Conservation (phyloP, 2,113 vertebrate species). For the Corythornis cristatus region DNA sequence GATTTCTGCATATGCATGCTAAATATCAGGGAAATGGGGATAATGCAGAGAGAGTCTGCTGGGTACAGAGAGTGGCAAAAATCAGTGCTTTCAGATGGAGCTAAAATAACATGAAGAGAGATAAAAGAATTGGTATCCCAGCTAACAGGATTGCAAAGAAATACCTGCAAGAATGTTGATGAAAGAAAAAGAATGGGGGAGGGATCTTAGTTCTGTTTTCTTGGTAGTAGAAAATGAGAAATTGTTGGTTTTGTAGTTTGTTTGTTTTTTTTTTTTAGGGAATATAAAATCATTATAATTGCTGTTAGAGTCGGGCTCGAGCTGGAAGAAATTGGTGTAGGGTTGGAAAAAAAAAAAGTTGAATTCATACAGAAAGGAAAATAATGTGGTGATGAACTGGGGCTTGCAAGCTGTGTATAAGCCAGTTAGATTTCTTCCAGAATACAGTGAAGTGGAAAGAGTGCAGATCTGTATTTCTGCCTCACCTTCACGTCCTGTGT, state of each 20-base stretch:
- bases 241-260: not conserved
- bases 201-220: not conserved
- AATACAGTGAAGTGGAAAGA: not conserved
- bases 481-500: not conserved
- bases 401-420: not conserved
- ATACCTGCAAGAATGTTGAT: not conserved
- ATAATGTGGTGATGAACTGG: not conserved
- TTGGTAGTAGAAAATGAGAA: not conserved
- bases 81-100: not conserved
- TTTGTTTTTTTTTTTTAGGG: not conserved
- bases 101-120: not conserved
- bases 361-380: not conserved
- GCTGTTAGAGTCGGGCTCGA: not conserved
- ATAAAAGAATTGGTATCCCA: not conserved
- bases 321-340: not conserved
- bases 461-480: not conserved
- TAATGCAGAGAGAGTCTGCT: not conserved
- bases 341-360: not conserved
- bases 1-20: not conserved
- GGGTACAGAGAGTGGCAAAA: not conserved
- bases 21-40: not conserved
- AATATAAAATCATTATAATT: not conserved
- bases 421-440: not conserved
- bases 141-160: not conserved
- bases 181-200: not conserved